A percentile compares a stretch with the other conserved stretches of the same genome.
These are phyloP conservation scores for Desoria tigrina DNA, from an alignment of 2,888 invertebrate species.

Conservation along the genomic window DNA sequence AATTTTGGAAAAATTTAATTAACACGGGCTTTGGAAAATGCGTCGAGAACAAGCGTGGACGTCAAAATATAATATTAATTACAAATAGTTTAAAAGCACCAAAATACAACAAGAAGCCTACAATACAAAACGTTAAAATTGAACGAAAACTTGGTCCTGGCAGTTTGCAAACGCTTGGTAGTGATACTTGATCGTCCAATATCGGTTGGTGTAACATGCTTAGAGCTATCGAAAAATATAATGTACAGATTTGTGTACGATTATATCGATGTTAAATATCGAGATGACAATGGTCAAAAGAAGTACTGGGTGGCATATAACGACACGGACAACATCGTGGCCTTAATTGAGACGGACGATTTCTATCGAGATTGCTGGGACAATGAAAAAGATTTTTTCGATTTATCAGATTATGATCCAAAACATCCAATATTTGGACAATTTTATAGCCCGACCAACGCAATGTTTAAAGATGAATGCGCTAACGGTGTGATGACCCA, in stretches of 20 bases:
- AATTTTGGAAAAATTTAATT: slow-evolving; percentile 18
- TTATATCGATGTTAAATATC: slow-evolving; percentile 1
- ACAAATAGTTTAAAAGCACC: slow-evolving; percentile 3
- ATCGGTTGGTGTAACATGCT: slow-evolving; percentile 19
- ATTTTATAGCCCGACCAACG: slow-evolving; percentile 16
- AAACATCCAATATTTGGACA: slow-evolving; percentile 17
- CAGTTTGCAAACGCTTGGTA: background rate
- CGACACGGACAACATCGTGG: slow-evolving; percentile 27
- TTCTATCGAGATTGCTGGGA: slow-evolving; percentile 22
- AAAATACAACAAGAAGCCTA: slow-evolving; percentile 25
- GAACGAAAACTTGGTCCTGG: background rate
- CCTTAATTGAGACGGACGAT: slow-evolving; percentile 18
- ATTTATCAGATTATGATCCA: slow-evolving; percentile 20
- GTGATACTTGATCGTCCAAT: slow-evolving; percentile 25
- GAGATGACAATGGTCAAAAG: slow-evolving; percentile 9
- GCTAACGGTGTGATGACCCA: background rate
- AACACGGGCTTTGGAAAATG: slow-evolving; percentile 23
- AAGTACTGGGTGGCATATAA: slow-evolving; percentile 3
- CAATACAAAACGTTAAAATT: slow-evolving; percentile 1
- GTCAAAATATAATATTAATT: slow-evolving; percentile 23
- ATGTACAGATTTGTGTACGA: slow-evolving; percentile 30
- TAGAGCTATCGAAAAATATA: slow-evolving; percentile 20
- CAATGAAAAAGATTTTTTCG: slow-evolving; percentile 7
- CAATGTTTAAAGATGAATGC: slow-evolving; percentile 30
- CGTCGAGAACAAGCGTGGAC: slow-evolving; percentile 24